Base-by-base conservation (phyloP, 2,888 invertebrate genomes). In the Nycteola revayana region DNA sequence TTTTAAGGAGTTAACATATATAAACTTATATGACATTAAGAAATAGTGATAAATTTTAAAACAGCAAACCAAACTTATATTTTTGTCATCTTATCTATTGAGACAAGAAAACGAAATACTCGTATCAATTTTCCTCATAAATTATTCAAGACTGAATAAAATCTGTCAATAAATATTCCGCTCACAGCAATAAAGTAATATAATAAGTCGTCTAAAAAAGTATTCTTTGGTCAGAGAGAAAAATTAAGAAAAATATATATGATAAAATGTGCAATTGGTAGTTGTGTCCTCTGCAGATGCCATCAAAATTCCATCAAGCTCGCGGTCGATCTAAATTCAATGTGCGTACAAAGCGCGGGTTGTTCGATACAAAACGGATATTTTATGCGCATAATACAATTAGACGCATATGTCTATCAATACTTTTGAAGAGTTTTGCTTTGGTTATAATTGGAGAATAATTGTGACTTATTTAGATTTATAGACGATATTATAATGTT, bases 231-330 rank as follows among this genome's bases (percentile, higher is more conserved):
- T 27, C 26, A 8, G 14, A 6, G n/a, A 20, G 25, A 25, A 32
- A 32, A 14, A 25, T n/a, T n/a, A n/a, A 14, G 5, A 14, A 14
- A 2, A 14, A 14, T 14, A 14, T n/a, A n/a, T n/a, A n/a, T n/a
- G n/a, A n/a, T n/a, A 7, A 10, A 10, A n/a, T 29, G n/a, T 23
- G 10, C 14, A 5, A 14, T 5, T n/a, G n/a, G n/a, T n/a, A n/a
- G n/a, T n/a, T n/a, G 14, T 35, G 42, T 49, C 36, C 30, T 49
- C 39, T 48, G 55, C 58, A 61, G 61, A 64, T 60, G 73, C 70
- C 72, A 82, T 82, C 77, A 81, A 79, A 81, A 71, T 61, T 70
- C 80, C 78, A 79, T 81, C 77, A 80, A 58, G 65, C 40, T 60
- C 66, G 66, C 55, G 57, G 56, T 67, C 75, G 78, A 80, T 81